Evolutionary conservation across 1,140 invertebrate species (phyloP), one percentile per base, ranked within the genome.

Genomic region (Bilobella aurantiaca): DNA sequence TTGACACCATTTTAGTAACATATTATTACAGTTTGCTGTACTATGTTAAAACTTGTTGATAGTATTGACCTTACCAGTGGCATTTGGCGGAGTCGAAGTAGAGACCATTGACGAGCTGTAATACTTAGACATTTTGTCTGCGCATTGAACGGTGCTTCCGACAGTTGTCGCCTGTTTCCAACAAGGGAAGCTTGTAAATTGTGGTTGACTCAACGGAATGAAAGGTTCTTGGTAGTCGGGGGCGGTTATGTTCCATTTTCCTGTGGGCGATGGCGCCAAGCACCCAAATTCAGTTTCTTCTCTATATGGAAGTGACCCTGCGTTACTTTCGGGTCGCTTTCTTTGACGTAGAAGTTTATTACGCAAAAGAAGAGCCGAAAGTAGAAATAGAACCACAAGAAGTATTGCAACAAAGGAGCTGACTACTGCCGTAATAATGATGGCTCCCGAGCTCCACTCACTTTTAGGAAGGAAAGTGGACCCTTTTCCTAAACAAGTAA

Each of bases 141-240:
- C 58, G 1, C 56, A 49, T 58, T 18, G 53, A 27, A 64, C 56
- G 32, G 29, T 32, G 49, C 47, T 30, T 56, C 47, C 56, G 27
- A 59, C 37, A 58, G 56, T 29, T 12, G 16, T 31, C 30, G 63
- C 34, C 59, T 57, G 32, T 32, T 63, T 46, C 59, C 27, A 65
- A 59, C 5, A n/a, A n/a, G 71, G 68, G 59, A 73, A 73, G 29
- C 53, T 64, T 30, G 62, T 65, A n/a, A 68, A 60, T n/a, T 61
- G 64, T 49, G 64, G 67, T 18, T 58, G 63, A 18, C 53, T 49
- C 62, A 68, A 18, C 49, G 63, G 18, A 57, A 46, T 63, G 28
- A 73, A 73, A 30, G 71, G 71, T 34, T 73, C 68, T 59, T 69
- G 69, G 62, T 73, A 73, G 23, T 73, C 71, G 5, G 58, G 58